These are phyloP conservation scores for Leptinotarsa defecta DNA, from an alignment of 1,140 invertebrate genomes.

Conservation along the genomic window DNA sequence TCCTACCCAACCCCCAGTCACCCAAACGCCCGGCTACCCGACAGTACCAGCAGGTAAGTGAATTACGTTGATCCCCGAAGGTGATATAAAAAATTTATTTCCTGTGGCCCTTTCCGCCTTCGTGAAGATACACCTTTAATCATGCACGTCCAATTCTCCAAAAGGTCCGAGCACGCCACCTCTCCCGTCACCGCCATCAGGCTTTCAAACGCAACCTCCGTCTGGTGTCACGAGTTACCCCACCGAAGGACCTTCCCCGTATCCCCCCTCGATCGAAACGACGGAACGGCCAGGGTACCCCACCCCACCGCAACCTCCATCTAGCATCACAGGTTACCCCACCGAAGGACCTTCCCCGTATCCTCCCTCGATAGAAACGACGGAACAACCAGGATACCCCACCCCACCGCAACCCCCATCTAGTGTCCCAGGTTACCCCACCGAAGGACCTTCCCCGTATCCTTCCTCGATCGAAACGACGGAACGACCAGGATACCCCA, in stretches of 20 bases:
- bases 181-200: slow-evolving; percentile 18
- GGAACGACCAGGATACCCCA: not conserved
- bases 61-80: too few species aligned
- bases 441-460: slow-evolving; percentile 27
- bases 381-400: too few species aligned
- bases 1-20: slow-evolving; percentile 22
- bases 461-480: not conserved
- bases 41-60: slow-evolving; percentile 16
- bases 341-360: slow-evolving; percentile 24
- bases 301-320: not conserved
- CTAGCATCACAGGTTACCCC: slow-evolving; percentile 40
- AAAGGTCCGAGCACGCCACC: slow-evolving; percentile 18
- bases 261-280: not conserved
- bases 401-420: slow-evolving; percentile 16
- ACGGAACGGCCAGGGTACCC: not conserved
- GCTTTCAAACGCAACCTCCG: slow-evolving; percentile 14
- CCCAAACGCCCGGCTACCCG: not conserved
- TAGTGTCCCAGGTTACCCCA: slow-evolving; percentile 38
- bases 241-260: slow-evolving; percentile 26
- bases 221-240: slow-evolving; percentile 40
- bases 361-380: too few species aligned
- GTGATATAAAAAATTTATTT: not conserved
- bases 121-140: not conserved
- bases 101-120: not conserved
- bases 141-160: not conserved